Evolutionary conservation across 2,797 vertebrate species (phyloP), one percentile per base, ranked within the genome.

Genomic region (Rhinella marina): DNA sequence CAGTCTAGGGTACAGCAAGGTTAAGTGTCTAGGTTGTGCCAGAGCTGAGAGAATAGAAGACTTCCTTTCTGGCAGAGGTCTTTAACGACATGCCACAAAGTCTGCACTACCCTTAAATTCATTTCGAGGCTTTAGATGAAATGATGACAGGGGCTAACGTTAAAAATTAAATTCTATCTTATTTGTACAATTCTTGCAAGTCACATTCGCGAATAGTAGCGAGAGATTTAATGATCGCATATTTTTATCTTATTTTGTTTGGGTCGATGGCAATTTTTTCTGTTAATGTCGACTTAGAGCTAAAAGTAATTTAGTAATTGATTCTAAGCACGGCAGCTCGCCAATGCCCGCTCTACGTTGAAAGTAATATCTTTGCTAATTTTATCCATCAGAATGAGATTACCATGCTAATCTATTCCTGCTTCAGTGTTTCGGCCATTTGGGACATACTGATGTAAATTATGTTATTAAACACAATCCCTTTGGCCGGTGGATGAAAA

Each of bases 241-340:
- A 97, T 98, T 97, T 96, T 97, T 95, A 99, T 99, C 98, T 98
- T 97, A 98, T 98, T 99, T 98, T 95, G 94, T 93, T 94, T 93
- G 92, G 96, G 97, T 99, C 97, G 96, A 99, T 98, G 97, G 96
- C 97, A 98, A 98, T 98, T 97, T 96, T 98, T 98, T 97, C 97
- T 97, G 98, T 99, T 99, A 99, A 99, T 99, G 98, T 98, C 97
- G 96, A 97, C 96, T 98, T 98, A 97, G 97, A 99, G 97, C 96
- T 98, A 96, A 96, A 96, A 98, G 98, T 99, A 97, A 99, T 99
- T 99, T 98, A 98, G 98, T 99, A 99, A 99, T 99, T 99, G 98
- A 99, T 99, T 98, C 97, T 95, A 96, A 97, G 96, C 96, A 93
- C 94, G 94, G 96, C 95, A 93, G 96, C 94, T 95, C 92, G 93